Evolutionary conservation across 2,113 vertebrate genomes (phyloP).

Genomic region (Dicentrarchus labrax): DNA sequence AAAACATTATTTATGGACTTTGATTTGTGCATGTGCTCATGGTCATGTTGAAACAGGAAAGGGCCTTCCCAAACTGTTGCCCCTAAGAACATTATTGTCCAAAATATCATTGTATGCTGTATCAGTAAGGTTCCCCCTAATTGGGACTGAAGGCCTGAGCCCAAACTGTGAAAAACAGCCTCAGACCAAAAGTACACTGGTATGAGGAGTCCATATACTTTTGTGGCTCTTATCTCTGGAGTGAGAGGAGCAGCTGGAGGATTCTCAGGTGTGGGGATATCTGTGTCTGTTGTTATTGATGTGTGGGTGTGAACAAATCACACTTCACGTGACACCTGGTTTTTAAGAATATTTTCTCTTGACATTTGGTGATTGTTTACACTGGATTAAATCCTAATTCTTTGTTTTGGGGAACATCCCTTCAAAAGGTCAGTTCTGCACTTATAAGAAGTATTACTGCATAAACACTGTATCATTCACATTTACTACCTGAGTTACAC

Average conservation of each 20-base stretch:
- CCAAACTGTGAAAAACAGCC: neutral
- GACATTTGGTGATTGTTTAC: slow-evolving; percentile 37
- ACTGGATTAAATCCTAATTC: neutral
- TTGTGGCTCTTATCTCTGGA: neutral
- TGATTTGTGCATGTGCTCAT: neutral
- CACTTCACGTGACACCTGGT: slow-evolving; percentile 14
- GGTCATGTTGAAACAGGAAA: neutral
- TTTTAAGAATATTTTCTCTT: slow-evolving; percentile 3
- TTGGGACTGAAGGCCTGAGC: neutral
- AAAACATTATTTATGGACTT: neutral
- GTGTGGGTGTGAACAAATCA: slow-evolving; percentile 8
- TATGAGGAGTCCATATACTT: slow-evolving; percentile 5
- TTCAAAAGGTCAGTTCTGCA: slow-evolving; percentile 4
- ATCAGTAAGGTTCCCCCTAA: neutral
- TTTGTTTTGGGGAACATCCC: slow-evolving; percentile 7
- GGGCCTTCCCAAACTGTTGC: neutral
- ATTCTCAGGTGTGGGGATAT: slow-evolving; percentile 10
- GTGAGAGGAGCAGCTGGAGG: slow-evolving; percentile 29
- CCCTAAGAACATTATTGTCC: neutral
- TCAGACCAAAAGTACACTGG: neutral
- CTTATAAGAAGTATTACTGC: slow-evolving; percentile 11
- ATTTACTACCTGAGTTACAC: slow-evolving; percentile 4
- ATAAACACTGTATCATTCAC: slow-evolving; percentile 13
- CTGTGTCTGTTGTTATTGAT: slow-evolving; percentile 21
- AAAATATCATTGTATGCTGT: neutral